These are phyloP conservation scores for Pampus argenteus DNA, from an alignment of 2,797 vertebrate species.

Conservation along the genomic window DNA sequence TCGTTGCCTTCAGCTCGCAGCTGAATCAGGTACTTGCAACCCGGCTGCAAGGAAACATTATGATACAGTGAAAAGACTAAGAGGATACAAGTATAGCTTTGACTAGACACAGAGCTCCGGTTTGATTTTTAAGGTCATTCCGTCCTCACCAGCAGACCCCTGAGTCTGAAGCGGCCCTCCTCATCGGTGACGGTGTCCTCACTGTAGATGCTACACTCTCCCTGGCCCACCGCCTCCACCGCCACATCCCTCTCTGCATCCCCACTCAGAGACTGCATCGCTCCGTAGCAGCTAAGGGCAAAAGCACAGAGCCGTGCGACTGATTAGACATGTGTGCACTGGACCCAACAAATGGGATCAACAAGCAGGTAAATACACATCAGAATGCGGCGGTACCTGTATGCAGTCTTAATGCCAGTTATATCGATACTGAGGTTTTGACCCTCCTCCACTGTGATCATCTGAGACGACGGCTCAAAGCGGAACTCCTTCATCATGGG, in stretches of 20 bases:
- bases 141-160: slow-evolving; percentile 93
- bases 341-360: background rate
- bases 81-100: background rate
- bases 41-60: slow-evolving; percentile 80
- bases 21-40: slow-evolving; percentile 93
- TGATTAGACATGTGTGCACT: background rate
- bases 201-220: slow-evolving; percentile 92
- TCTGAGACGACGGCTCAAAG: slow-evolving; percentile 96
- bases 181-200: slow-evolving; percentile 97
- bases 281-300: slow-evolving; percentile 91
- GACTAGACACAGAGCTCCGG: background rate
- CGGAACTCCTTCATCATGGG: slow-evolving; percentile 99
- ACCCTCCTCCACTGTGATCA: slow-evolving; percentile 97
- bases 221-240: slow-evolving; percentile 95
- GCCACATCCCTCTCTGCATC: slow-evolving; percentile 95
- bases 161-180: slow-evolving; percentile 93
- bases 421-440: slow-evolving; percentile 93
- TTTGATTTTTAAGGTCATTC: background rate
- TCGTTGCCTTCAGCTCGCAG: slow-evolving; percentile 95
- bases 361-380: too few species aligned
- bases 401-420: slow-evolving; percentile 94
- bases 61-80: background rate
- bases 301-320: background rate
- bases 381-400: slow-evolving; percentile 85
- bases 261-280: slow-evolving; percentile 93